Base-by-base conservation (phyloP, 1,140 invertebrate species). In the Vanessa tameamea region DNA sequence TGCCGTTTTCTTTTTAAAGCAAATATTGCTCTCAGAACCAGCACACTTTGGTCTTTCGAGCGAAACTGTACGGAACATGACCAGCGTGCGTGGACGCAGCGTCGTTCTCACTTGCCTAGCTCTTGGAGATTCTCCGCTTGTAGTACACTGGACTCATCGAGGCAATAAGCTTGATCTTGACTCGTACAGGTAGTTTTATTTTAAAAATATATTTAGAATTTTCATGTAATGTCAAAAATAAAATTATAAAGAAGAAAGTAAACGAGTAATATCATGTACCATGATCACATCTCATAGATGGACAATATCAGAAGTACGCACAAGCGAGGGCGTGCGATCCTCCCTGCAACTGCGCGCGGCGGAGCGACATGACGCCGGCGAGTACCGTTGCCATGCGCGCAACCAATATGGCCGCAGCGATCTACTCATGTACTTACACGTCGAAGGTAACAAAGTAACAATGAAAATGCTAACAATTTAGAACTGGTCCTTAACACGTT, bases 361-460 rank as follows among this genome's bases (percentile, higher is more conserved):
- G 37, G 95, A 95, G 87, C 93, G 95, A 47, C 94, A 94, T 70
- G 97, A 98, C 90, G 97, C 96, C 0, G 97, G 96, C 7, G 94
- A 96, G 59, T 98, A 98, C 91, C 95, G 95, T 26, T 98, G 98
- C 86, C 94, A 95, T 11, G 97, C 97, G 0, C 95, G 95, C 78
- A 98, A 98, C 90, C 94, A 94, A 2, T 97, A 95, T 84, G 97
- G 97, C 1, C 94, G 95, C 51, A 96, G 96, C 81, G 96, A 97
- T 77, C 95, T 96, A 77, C 92, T 95, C 2, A 95, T 97, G 75
- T 95, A 96, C 87, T 91, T 98, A 0, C 94, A 95, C 14, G 96
- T 98, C 1, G 96, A 97, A 95, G 96, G 96, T 97, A 86, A 12
- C 5, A 47, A 48, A 31, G 11, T 6, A 15, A 53, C 16, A 20